Percentiles rank a stretch among this genome's conserved stretches.
phyloP scores from a whole-genome alignment of 2,888 invertebrate genomes.

The Sceliomorpha sp. region DNA sequence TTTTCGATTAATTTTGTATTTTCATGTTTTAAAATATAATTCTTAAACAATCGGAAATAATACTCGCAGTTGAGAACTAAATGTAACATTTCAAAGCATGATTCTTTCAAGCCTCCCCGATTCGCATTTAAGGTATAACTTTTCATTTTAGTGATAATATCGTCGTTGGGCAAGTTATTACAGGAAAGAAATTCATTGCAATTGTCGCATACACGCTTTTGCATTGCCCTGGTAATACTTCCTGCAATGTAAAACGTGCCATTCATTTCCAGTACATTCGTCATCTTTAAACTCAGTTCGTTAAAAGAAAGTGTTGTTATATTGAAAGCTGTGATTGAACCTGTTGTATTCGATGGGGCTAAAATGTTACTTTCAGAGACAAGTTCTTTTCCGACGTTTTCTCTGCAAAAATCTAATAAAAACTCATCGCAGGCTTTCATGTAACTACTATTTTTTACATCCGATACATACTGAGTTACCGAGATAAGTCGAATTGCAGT shows the following conservation, averaged over 20 bases:
- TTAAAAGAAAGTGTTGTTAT: neutral
- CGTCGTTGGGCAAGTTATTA: neutral
- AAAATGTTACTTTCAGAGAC: too few relatives aligned
- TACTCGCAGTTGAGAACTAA: constrained; percentile 12
- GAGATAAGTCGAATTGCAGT: constrained; percentile 4
- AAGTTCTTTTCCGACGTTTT: too few relatives aligned
- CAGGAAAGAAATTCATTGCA: constrained; percentile 4
- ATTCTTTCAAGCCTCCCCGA: constrained; percentile 19
- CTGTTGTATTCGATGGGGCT: neutral
- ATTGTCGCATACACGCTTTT: constrained; percentile 7
- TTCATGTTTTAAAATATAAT: too few relatives aligned
- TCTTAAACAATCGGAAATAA: constrained; percentile 9
- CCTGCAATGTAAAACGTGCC: constrained; percentile 9
- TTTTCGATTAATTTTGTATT: too few relatives aligned
- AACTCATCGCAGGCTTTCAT: constrained; percentile 8
- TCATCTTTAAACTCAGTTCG: constrained; percentile 1
- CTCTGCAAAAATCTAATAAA: constrained; percentile 16
- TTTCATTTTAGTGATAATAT: neutral
- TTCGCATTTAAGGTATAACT: constrained; percentile 2
- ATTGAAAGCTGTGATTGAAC: neutral
- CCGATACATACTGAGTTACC: constrained; percentile 10
- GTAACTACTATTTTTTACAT: constrained; percentile 8
- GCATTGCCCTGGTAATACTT: constrained; percentile 2
- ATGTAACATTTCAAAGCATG: constrained; percentile 7
- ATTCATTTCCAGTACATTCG: constrained; percentile 8